phyloP scores from a whole-genome alignment of 2,113 vertebrate genomes.

The Microcebus murinus region DNA sequence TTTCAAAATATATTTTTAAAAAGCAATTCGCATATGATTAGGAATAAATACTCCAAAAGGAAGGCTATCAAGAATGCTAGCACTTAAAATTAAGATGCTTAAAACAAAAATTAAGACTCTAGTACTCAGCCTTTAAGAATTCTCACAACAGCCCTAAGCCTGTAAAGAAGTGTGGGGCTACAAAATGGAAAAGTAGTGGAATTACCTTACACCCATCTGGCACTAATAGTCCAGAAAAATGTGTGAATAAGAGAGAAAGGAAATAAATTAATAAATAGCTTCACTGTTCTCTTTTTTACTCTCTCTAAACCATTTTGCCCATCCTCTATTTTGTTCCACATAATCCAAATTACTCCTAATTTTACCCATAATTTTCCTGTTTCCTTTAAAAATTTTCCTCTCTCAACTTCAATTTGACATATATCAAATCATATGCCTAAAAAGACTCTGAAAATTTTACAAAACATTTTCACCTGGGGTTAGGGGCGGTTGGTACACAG shows the following conservation, averaged over 20 bases:
- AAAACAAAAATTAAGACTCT: conserved; percentile 10
- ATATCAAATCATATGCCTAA: background rate
- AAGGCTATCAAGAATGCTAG: background rate
- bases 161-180: background rate
- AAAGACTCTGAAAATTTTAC: background rate
- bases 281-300: background rate
- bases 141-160: background rate
- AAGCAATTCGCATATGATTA: background rate
- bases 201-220: background rate
- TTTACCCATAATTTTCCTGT: background rate
- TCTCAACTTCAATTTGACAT: background rate
- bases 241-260: background rate
- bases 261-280: background rate
- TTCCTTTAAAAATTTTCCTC: background rate
- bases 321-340: background rate
- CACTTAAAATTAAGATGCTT: conserved; percentile 22
- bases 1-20: conserved; percentile 41
- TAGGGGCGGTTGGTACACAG: background rate
- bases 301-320: background rate
- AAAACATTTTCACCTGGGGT: background rate
- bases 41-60: background rate
- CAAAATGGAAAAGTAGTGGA: background rate
- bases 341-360: background rate
- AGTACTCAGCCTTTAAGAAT: background rate
- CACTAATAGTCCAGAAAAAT: background rate